Conservation (phyloP, 2,113 vertebrate genomes). For the Collichthys lucidus region DNA sequence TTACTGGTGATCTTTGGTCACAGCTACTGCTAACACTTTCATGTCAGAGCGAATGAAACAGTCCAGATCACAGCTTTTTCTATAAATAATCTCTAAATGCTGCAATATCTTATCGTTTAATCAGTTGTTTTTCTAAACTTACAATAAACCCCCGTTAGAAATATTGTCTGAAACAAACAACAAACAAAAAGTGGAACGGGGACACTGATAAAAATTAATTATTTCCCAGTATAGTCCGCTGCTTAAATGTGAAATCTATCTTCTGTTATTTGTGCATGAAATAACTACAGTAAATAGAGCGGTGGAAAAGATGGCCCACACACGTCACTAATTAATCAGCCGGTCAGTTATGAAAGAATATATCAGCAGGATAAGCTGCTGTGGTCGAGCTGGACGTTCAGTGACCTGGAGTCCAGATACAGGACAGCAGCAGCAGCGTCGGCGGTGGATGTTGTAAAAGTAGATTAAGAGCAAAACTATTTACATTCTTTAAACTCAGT, state of each 20-base stretch:
- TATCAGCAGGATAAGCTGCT: background rate
- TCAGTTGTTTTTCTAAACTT: background rate
- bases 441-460: background rate
- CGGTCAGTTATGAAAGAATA: background rate
- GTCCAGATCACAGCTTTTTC: background rate
- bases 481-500: constrained; percentile 22
- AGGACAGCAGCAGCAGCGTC: background rate
- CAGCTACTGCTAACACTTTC: background rate
- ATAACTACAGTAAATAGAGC: background rate
- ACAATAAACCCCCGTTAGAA: background rate
- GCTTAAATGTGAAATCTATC: background rate
- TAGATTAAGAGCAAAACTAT: constrained; percentile 37
- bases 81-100: background rate
- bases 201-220: background rate
- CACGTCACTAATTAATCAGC: constrained; percentile 6
- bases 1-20: constrained; percentile 6
- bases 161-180: background rate
- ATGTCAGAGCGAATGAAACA: background rate
- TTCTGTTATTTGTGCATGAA: background rate
- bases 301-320: background rate
- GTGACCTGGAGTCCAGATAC: constrained; percentile 4
- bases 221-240: background rate
- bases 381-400: background rate
- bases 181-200: background rate
- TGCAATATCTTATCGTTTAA: background rate